Evolutionary conservation across 2,113 vertebrate species (phyloP).

Genomic region (Aramus guarauna): DNA sequence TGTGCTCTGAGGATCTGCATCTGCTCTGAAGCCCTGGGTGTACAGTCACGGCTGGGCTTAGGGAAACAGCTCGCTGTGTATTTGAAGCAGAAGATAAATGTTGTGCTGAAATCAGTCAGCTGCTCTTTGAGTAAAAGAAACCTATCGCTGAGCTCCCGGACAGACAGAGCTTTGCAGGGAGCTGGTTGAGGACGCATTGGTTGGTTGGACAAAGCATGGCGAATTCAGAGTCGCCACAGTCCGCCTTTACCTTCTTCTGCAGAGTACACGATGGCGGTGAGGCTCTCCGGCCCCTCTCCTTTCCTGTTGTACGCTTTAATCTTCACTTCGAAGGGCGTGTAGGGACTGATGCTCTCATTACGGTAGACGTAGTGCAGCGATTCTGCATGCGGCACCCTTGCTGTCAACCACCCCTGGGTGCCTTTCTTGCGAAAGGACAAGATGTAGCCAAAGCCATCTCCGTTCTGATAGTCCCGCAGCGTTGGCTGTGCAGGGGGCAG

Average conservation of each 20-base stretch:
- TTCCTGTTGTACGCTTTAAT: constrained; percentile 89
- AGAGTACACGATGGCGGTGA: constrained; percentile 85
- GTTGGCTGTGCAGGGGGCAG: constrained; percentile 71
- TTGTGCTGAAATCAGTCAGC: background rate
- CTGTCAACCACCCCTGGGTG: constrained; percentile 73
- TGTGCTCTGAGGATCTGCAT: background rate
- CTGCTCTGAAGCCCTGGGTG: background rate
- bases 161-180: background rate
- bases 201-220: rapidly evolving
- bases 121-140: background rate
- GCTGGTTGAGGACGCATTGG: rapidly evolving
- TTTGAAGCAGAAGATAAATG: background rate
- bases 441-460: constrained; percentile 91
- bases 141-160: rapidly evolving
- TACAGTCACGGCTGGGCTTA: background rate
- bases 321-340: constrained; percentile 92
- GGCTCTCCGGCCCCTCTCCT: constrained; percentile 93
- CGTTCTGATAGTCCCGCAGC: constrained; percentile 92
- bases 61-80: background rate
- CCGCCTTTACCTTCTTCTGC: constrained; percentile 88
- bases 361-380: constrained; percentile 88
- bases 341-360: constrained; percentile 86
- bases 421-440: constrained; percentile 86
- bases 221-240: background rate
- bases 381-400: constrained; percentile 80